A percentile compares a stretch with the other conserved stretches of the same genome.
Conservation (phyloP, 2,888 invertebrate genomes). For the Dexiosoma caninum region DNA sequence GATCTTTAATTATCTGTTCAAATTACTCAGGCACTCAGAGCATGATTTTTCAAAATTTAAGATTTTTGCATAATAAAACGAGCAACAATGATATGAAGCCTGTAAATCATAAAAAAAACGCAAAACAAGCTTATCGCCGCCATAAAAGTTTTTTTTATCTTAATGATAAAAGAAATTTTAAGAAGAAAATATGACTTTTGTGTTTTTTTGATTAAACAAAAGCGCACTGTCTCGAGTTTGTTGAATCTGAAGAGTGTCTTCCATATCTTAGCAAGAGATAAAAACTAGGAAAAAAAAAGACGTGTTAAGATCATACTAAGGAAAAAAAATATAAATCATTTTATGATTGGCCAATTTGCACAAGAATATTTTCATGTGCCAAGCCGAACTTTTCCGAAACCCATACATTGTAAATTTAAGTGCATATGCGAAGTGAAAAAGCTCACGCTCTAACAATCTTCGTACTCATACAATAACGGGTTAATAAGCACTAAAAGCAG, state of each 20-base stretch:
- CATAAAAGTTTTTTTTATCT: constrained; percentile 47
- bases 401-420: constrained; percentile 9
- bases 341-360: constrained; percentile 50
- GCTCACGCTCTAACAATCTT: constrained; percentile 33
- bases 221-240: background rate
- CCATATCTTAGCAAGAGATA: constrained; percentile 25
- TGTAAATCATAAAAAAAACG: background rate
- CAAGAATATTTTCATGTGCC: constrained; percentile 24
- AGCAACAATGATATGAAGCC: background rate
- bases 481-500: constrained; percentile 6
- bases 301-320: constrained; percentile 28
- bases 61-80: constrained; percentile 4
- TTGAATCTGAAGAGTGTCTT: too few species aligned
- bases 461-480: constrained; percentile 12
- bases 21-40: background rate
- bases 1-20: too few species aligned
- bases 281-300: constrained; percentile 13
- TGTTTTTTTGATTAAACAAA: background rate
- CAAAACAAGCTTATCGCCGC: constrained; percentile 41
- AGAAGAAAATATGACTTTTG: constrained; percentile 24
- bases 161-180: constrained; percentile 32
- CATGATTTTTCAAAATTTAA: background rate
- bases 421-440: constrained; percentile 31
- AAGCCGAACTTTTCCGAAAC: constrained; percentile 62
- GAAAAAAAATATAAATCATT: constrained; percentile 16